Evolutionary conservation across 2,888 invertebrate species (phyloP).

Genomic region (Geotrupes spiniger): DNA sequence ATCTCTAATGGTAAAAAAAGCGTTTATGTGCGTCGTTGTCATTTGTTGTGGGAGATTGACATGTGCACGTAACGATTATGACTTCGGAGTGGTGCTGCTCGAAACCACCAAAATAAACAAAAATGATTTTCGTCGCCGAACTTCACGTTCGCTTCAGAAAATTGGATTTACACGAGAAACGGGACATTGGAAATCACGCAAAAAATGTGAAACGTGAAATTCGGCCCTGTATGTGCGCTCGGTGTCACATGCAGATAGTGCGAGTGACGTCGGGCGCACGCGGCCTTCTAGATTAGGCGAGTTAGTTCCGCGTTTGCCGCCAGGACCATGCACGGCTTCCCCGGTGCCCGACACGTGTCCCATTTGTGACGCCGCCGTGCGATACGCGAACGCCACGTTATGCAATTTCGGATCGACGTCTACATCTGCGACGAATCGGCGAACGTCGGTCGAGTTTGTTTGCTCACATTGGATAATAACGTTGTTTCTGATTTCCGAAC

Average conservation of each 20-base stretch:
- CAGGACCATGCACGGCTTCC: slow-evolving; percentile 22
- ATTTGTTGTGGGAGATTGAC: neutral
- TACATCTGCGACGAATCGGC: no score
- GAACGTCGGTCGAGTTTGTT: no score
- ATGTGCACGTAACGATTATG: neutral
- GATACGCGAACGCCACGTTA: no score
- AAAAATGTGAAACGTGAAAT: slow-evolving; percentile 4
- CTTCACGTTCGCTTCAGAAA: neutral
- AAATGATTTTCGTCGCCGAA: no score
- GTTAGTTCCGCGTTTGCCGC: slow-evolving; percentile 31
- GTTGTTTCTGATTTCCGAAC: no score
- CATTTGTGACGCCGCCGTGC: slow-evolving; percentile 1
- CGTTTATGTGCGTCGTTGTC: slow-evolving; percentile 2
- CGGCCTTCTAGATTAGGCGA: slow-evolving; percentile 34
- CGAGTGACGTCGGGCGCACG: slow-evolving; percentile 30
- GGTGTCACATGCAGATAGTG: slow-evolving; percentile 36
- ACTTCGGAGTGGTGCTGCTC: neutral
- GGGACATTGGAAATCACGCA: slow-evolving; percentile 3
- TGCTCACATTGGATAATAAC: no score
- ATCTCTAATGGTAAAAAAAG: neutral
- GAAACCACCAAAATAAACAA: no score
- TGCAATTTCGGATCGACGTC: no score
- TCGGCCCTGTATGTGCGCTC: slow-evolving; percentile 22
- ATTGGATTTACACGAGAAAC: neutral
- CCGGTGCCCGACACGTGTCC: slow-evolving; percentile 19